phyloP scores from a whole-genome alignment of 2,888 invertebrate species.

The Drosophila nr. medialis region DNA sequence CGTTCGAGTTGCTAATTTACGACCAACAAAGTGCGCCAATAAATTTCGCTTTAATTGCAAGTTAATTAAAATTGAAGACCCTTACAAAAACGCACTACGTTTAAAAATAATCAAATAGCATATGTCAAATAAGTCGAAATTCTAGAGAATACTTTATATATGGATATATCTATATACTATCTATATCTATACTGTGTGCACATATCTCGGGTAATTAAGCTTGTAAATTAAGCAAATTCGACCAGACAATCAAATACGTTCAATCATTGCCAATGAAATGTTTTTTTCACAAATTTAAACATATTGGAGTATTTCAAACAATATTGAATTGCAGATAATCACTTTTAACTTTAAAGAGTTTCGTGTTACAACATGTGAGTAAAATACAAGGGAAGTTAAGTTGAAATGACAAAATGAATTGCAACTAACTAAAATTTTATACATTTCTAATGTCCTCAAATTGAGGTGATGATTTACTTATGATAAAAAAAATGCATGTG shows the following conservation, averaged over 20 bases:
- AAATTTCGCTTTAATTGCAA: conserved; percentile 75
- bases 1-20: conserved; percentile 63
- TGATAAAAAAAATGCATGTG: not conserved
- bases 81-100: conserved; percentile 1
- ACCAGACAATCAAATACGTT: conserved; percentile 13
- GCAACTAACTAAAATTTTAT: not conserved
- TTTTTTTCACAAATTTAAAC: conserved; percentile 5
- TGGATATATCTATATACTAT: not conserved
- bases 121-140: conserved; percentile 17
- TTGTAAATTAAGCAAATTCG: conserved; percentile 22
- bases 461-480: not conserved
- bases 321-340: not conserved
- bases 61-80: conserved; percentile 68
- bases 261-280: conserved; percentile 19
- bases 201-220: conserved; percentile 22
- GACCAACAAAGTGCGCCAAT: conserved; percentile 71
- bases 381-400: too few species aligned
- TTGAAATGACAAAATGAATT: too few species aligned
- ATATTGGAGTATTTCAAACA: not conserved
- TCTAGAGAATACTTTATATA: not conserved
- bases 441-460: not conserved
- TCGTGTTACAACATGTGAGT: too few species aligned
- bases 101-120: conserved; percentile 22
- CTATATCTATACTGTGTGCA: not conserved
- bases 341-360: not conserved